Base-by-base conservation (phyloP, 2,888 invertebrate species). In the Rhimphoctona megacephalus region DNA sequence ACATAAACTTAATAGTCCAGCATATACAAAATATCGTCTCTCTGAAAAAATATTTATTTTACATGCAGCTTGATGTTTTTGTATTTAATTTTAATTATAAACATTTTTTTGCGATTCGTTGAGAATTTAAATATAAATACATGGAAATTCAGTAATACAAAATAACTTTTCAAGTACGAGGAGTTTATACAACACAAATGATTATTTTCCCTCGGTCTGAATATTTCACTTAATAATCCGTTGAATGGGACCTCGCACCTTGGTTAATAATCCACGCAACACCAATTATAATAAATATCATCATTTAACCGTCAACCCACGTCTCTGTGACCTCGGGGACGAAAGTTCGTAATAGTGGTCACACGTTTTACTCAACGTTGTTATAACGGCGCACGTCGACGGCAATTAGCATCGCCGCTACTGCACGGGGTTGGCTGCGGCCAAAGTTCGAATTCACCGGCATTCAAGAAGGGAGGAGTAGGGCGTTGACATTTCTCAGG, bases 271-370 rank as follows among this genome's bases (percentile, higher is more conserved):
- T 76, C 57, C 76, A 77, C 57, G 69, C 33, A 61, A 57, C 69
- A 36, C 46, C 77, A 82, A 82, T 82, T 82, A 82, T 70, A 77
- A 76, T 77, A 77, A 82, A 82, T 82, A 76, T 82, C 69, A 70
- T 82, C 49, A 82, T 77, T 64, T 70, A 54, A 82, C 39, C 70
- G 82, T 77, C 77, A 70, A 61, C 61, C 61, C 36, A n/a, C 61
- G 70, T 70, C 69, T 67, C 46, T 54, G 46, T 74, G 76, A 70
- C 82, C 57, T 77, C 69, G 52, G 82, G 82, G 77, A 82, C 46
- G 69, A 82, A 82, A 82, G 76, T 82, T 82, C 69, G 77, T 77
- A 82, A 82, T 77, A 61, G 77, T 70, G 77, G 74, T 81, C 67
- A 77, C 76, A 52, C 82, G 76, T 85, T 81, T 74, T 81, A 72